Evolutionary conservation across 2,113 vertebrate genomes (phyloP).

Genomic region (Nothocercus julius): DNA sequence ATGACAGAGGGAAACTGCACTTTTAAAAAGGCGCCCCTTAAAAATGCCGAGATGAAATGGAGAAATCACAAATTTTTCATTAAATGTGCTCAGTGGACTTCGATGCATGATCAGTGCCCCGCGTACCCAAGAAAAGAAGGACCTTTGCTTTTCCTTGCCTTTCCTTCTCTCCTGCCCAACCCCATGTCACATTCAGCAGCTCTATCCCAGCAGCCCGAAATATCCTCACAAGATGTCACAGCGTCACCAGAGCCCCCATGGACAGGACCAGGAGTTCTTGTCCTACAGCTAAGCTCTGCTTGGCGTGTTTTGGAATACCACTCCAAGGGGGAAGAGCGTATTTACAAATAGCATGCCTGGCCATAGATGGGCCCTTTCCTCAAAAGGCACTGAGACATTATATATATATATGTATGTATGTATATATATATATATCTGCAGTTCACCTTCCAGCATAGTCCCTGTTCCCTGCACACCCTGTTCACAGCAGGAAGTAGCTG

Average conservation of each 20-base stretch:
- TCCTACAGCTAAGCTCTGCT: background rate
- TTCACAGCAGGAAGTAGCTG: accelerated
- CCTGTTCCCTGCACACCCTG: accelerated
- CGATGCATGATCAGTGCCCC: background rate
- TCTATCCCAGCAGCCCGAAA: background rate
- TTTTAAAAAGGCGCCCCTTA: background rate
- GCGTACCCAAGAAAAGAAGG: background rate
- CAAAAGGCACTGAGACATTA: background rate
- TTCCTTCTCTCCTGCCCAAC: background rate
- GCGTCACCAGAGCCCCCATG: background rate
- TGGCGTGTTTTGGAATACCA: background rate
- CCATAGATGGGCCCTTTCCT: background rate
- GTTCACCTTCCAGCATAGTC: background rate
- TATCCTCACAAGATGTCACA: background rate
- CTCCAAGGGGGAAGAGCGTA: background rate
- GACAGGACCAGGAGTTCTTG: background rate
- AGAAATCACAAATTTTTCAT: background rate
- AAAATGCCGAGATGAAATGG: too few species aligned
- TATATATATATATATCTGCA: background rate
- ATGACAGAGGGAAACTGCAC: background rate
- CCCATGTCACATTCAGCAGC: accelerated
- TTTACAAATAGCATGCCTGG: background rate
- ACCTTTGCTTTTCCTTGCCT: background rate
- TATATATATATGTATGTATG: background rate
- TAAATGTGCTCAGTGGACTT: background rate